Conservation (phyloP, 2,888 invertebrate genomes). For the Cryptops parisi region DNA sequence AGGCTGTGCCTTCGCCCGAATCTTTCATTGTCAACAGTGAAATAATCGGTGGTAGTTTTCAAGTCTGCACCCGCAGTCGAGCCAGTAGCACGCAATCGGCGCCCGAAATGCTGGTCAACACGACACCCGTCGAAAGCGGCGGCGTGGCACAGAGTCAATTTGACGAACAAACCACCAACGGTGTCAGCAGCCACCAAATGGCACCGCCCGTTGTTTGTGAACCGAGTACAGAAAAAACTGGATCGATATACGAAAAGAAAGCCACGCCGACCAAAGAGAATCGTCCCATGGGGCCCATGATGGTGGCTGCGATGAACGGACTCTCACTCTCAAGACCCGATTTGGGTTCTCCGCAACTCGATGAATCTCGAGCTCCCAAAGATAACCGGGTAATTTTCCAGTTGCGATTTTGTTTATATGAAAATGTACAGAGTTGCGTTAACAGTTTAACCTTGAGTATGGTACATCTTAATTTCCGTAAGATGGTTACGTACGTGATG, state of each 20-base stretch:
- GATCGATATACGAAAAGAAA: not conserved
- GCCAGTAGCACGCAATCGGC: conserved; percentile 16
- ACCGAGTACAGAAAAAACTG: not conserved
- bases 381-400: conserved; percentile 28
- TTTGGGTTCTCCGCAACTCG: conserved; percentile 23
- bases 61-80: conserved; percentile 10
- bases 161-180: not conserved
- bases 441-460: not conserved
- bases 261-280: not conserved
- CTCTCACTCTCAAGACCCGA: conserved; percentile 29
- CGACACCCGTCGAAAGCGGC: not conserved
- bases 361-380: conserved; percentile 28
- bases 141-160: too few relatives aligned
- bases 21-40: not conserved
- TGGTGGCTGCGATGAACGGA: conserved; percentile 33
- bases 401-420: not conserved
- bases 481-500: too few relatives aligned
- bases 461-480: too few relatives aligned
- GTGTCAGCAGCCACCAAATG: not conserved
- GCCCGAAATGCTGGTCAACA: conserved; percentile 9
- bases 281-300: conserved; percentile 27
- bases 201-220: too few relatives aligned
- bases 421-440: too few relatives aligned
- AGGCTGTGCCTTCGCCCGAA: not conserved
- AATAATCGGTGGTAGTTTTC: not conserved